Percentiles rank a stretch among this genome's conserved stretches.
phyloP scores from a whole-genome alignment of 2,797 vertebrate species.

The Arnoldichthys spilopterus region DNA sequence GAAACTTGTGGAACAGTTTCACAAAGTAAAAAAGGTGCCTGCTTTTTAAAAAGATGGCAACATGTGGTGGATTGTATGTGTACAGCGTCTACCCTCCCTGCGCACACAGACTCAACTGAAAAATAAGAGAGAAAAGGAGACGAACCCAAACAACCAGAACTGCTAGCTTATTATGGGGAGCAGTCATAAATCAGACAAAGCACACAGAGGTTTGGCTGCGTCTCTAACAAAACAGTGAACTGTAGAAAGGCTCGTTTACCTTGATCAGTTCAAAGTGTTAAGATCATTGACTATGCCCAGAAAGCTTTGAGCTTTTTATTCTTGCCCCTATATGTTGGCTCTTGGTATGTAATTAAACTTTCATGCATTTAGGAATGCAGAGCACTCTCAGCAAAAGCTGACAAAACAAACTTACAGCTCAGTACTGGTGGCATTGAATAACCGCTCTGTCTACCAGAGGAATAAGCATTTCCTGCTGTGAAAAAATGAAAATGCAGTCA shows the following conservation, averaged over 20 bases:
- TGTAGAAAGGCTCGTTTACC: conserved; percentile 18
- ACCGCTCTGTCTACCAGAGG: conserved; percentile 82
- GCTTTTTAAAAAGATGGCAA: conserved; percentile 14
- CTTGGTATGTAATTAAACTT: conserved; percentile 69
- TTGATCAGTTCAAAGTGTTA: conserved; percentile 28
- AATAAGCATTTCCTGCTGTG: conserved; percentile 77
- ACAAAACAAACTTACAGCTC: conserved; percentile 83
- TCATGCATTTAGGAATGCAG: conserved; percentile 81
- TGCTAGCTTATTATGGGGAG: conserved; percentile 25
- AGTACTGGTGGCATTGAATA: conserved; percentile 76
- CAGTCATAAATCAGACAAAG: conserved; percentile 28
- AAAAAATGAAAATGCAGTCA: conserved; percentile 76
- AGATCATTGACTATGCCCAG: conserved; percentile 27
- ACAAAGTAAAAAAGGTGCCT: conserved; percentile 24
- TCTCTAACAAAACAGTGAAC: conserved; percentile 10
- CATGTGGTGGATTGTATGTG: conserved; percentile 21
- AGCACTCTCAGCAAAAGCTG: conserved; percentile 79
- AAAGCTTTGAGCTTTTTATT: conserved; percentile 32
- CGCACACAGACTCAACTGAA: conserved; percentile 34
- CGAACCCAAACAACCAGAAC: conserved; percentile 20
- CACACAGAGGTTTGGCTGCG: conserved; percentile 36
- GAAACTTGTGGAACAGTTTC: conserved; percentile 60
- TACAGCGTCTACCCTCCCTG: neutral
- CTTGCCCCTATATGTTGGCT: conserved; percentile 58
- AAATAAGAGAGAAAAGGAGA: conserved; percentile 25